A percentile compares a stretch with the other conserved stretches of the same genome.
Evolutionary conservation across 2,797 vertebrate genomes (phyloP).

Genomic region (Tenualosa thibaudeaui): DNA sequence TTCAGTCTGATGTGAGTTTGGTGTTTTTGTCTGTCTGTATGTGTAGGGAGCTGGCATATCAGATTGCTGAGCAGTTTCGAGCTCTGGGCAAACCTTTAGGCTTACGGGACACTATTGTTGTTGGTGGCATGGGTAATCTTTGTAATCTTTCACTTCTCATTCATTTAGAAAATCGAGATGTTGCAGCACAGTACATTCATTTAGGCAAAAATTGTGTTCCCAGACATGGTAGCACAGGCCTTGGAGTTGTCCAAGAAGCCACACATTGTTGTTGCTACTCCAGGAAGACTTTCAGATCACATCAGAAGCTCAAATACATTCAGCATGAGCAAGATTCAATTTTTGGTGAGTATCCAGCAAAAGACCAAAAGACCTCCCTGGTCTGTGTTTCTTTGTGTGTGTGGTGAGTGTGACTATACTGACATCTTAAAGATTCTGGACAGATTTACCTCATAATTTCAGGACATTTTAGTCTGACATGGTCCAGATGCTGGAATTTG

Average conservation of each 20-base stretch:
- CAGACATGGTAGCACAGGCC: constrained; percentile 91
- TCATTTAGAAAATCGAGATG: neutral
- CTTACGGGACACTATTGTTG: constrained; percentile 87
- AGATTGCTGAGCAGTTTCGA: constrained; percentile 94
- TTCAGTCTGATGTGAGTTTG: neutral
- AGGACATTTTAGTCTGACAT: too few relatives aligned
- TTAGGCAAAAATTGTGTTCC: neutral
- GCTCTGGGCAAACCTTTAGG: constrained; percentile 92
- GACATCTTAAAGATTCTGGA: neutral
- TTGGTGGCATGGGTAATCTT: constrained; percentile 90
- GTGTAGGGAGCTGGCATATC: constrained; percentile 90
- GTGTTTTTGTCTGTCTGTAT: constrained; percentile 22
- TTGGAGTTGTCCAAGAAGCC: constrained; percentile 87
- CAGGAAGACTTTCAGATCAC: constrained; percentile 90
- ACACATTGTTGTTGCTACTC: constrained; percentile 90
- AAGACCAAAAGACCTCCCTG: too few relatives aligned
- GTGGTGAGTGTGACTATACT: neutral
- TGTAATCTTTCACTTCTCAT: neutral
- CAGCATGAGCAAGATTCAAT: constrained; percentile 82
- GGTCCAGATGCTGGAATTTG: too few relatives aligned
- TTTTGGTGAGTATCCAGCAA: constrained; percentile 77
- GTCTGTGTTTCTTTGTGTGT: too few relatives aligned
- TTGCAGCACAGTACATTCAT: neutral
- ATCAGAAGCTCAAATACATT: constrained; percentile 89
- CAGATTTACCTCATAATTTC: neutral